Evolutionary conservation across 35 echinoderm and acorn worm genomes (phyloP), one percentile per base, ranked within the genome.

Genomic region (Anneissia japonica): DNA sequence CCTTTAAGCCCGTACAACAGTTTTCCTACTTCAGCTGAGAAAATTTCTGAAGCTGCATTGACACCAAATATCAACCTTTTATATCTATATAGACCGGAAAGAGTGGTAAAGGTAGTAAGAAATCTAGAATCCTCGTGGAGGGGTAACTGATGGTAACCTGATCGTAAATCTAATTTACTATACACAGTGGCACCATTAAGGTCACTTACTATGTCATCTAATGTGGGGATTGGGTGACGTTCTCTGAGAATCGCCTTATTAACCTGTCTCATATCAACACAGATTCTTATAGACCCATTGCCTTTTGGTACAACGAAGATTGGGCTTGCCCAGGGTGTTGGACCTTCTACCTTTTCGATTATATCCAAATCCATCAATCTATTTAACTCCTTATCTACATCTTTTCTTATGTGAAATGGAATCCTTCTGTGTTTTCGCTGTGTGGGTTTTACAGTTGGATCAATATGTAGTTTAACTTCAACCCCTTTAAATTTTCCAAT

Each of bases 61-160:
- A 92, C 76, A 31, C 85, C 90, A 39, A 92, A 87, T 85, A 87
- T 92, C 4, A 92, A 72, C 12, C 85, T 37, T 83, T 82, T 92
- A 30, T 92, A 87, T 16, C 41, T 7, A 36, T 86, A 92, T 36
- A 92, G 75, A 39, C 85, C 90, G 32, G 26, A 64, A 31, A 82
- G 84, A 16, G 80, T 86, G 2, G 77, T 51, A 41, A 90, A 90
- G 6, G 89, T 90, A 3, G 88, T 90, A n/a, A 90, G 85, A 46
- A 31, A 10, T 75, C 76, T 38, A 13, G 36, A 83, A 1, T 79
- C 28, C 26, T 72, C 4, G 5, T 19, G 28, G 28, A 85, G 41
- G 34, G 39, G 31, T 28, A 90, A 86, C 6, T 85, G 75, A 30
- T 85, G 82, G 31, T 37, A 84, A 30, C 82, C 89, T 32, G 39